Evolutionary conservation across 2,113 vertebrate genomes (phyloP), one percentile per base, ranked within the genome.

Genomic region (Pseudorectes ferrugineus): DNA sequence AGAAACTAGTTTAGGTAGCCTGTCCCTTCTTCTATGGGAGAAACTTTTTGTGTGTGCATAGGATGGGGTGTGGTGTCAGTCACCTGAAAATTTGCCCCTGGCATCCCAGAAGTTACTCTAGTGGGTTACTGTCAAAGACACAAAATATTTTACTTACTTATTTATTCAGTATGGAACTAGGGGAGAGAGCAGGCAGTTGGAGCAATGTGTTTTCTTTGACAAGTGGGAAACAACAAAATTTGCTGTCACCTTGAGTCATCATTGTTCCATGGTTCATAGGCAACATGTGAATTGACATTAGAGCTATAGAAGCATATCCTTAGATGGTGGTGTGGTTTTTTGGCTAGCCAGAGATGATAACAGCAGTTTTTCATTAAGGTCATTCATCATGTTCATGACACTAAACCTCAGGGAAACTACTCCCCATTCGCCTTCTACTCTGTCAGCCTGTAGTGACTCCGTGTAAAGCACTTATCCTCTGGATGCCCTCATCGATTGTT

Each of bases 401-500:
- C 5, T 49, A 86, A 75, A 75, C 31, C 11, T 86, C 9, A 36
- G 62, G 81, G 54, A 68, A 63, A 19, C 13, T 20, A 31, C 7
- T 82, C 33, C 28, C 24, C 4, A 12, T 42, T 74, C 0, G 0
- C 19, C 63, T 68, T 45, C 31, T 55, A 5, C 18, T 57, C 31
- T 55, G 14, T 62, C 42, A 66, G 31, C 28, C 43, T 83, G 33
- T 40, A 21, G 18, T 1, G 5, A 54, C 17, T 82, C 38, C 0
- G 0, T 45, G 57, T 40, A 83, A 91, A 79, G 61, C 42, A 31
- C 24, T 86, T 63, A 71, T 14, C 20, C 31, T 13, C n/a, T 74
- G 33, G 38, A 75, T 74, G 18, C 15, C 23, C 16, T 86, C 57
- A 54, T 54, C 0, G 0, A 67, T 82, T 0, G 0, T 45, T 72